Evolutionary conservation across 2,888 invertebrate genomes (phyloP), one percentile per base, ranked within the genome.

Genomic region (Calliphora vomitoria): DNA sequence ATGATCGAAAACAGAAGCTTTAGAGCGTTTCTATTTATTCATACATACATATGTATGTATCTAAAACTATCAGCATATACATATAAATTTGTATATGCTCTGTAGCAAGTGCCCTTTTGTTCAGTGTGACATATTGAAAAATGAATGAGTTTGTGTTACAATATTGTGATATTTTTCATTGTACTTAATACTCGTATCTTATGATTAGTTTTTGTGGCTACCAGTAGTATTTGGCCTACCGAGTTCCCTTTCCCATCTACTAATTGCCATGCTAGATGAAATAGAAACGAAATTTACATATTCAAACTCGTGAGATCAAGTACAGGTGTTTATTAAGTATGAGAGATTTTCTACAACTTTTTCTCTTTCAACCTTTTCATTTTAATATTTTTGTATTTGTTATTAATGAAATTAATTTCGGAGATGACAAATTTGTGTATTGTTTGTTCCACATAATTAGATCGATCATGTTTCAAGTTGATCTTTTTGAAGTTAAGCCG

Each of bases 361-460:
- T 18, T 8, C 18, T 25, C 53, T 8, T 41, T 25, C 15, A 2
- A 4, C 13, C 18, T 15, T 38, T 44, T 47, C 25, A 10, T 31
- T 15, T 31, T n/a, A 55, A 31, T 53, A 11, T 38, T 1, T 25
- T 35, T 62, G 13, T 47, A 47, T 69, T 60, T 35, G 8, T 80
- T 69, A 55, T 75, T 62, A 69, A 81, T 71, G 31, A 64, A 71
- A 69, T 71, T 58, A 11, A 47, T 62, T 71, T 76, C 47, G n/a
- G 15, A 69, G 47, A 58, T 64, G 75, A 85, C 74, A 85, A 85
- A 85, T 71, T 85, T 62, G 41, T 85, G 44, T 76, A 31, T 76
- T 72, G 44, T 68, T 74, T 75, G 86, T 86, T 86, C 58, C 79
- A 79, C 82, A 47, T 86, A 82, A 82, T 83, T 75, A 79, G 62